phyloP scores from a whole-genome alignment of 2,113 vertebrate genomes.

The Chascanopsetta lugubris region DNA sequence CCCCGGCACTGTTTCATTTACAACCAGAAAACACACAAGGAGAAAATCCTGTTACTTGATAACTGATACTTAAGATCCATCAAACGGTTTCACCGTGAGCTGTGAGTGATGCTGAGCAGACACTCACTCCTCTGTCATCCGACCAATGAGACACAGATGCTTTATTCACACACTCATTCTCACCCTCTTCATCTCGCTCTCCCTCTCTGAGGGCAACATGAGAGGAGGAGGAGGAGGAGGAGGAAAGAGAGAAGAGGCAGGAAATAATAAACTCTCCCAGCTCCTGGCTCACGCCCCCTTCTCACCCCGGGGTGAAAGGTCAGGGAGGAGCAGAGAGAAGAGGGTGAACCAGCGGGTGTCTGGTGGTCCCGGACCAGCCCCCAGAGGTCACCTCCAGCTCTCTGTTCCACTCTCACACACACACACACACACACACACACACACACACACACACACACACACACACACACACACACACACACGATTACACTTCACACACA shows the following conservation, averaged over 20 bases:
- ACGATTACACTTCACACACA: neutral
- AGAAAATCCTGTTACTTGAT: neutral
- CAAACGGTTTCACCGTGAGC: neutral
- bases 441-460: neutral
- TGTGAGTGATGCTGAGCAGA: neutral
- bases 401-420: slow-evolving; percentile 13
- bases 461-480: neutral
- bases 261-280: slow-evolving; percentile 96
- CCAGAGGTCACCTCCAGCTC: slow-evolving; percentile 53
- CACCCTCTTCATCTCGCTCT: slow-evolving; percentile 20
- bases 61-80: neutral
- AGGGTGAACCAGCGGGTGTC: slow-evolving; percentile 73
- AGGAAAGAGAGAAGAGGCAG: slow-evolving; percentile 87
- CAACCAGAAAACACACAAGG: neutral
- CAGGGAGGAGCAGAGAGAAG: slow-evolving; percentile 73
- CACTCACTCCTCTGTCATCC: slow-evolving; percentile 2
- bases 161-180: slow-evolving; percentile 15
- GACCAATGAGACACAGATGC: slow-evolving; percentile 24
- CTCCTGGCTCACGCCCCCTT: slow-evolving; percentile 82
- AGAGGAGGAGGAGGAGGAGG: slow-evolving; percentile 83
- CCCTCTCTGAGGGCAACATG: slow-evolving; percentile 30
- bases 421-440: neutral
- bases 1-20: no score
- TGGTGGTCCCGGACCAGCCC: slow-evolving; percentile 58
- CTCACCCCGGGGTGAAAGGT: slow-evolving; percentile 88